Base-by-base conservation (phyloP, 2,113 vertebrate genomes). In the Mastomys coucha region DNA sequence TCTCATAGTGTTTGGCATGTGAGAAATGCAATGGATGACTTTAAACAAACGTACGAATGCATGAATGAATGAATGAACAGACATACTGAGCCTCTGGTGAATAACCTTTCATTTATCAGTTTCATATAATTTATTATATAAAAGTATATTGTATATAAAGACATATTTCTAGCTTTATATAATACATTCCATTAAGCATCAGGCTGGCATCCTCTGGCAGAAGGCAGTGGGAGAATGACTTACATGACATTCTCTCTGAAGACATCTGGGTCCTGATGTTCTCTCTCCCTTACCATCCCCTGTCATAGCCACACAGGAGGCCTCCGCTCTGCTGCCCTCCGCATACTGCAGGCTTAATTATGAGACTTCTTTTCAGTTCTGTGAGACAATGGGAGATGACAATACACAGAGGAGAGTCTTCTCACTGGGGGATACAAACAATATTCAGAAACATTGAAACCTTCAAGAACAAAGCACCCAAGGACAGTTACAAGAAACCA, bases 341-440 rank as follows among this genome's bases (percentile, higher is more conserved):
- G 33, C 45, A 4, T 1, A 20, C 16, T 56, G 36, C 53, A 91
- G 80, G 36, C 81, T 96, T 78, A 67, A 53, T 81, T 73, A 53
- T 26, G 84, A 28, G 42, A 3, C 36, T 92, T 72, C 88, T 84
- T 96, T 95, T 89, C 39, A 39, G 92, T 94, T 85, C 82, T 58
- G 39, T 5, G 39, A 73, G 72, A 49, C 92, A 86, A 65, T 42
- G 87, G 96, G 75, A 58, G 90, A 33, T 67, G n/a, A 65, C 36
- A 67, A 20, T 42, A 33, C 20, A 19, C 13, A 16, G 56, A 49
- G 63, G 58, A 88, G 69, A 7, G 13, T 86, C 87, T 96, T 75
- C n/a, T 88, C 65, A 11, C 63, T 51, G 70, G 36, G 70, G 51
- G 33, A 73, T 42, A 33, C 24, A 93, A 53, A 65, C 75, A 93